Percentiles rank a stretch among this genome's conserved stretches.
Evolutionary conservation across 2,113 vertebrate genomes (phyloP).

Genomic region (Tachysurus vachellii): DNA sequence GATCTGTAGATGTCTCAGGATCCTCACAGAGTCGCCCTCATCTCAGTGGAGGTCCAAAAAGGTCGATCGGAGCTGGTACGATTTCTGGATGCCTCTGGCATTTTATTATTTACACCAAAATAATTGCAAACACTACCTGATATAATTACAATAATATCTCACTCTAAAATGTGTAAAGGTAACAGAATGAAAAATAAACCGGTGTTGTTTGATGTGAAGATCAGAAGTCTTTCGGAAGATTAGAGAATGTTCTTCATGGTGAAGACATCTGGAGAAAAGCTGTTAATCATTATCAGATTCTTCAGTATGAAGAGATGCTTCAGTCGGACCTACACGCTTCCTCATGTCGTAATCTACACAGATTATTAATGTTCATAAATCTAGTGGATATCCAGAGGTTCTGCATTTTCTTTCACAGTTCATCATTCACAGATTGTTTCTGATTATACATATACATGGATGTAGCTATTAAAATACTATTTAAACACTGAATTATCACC

Average conservation of each 20-base stretch:
- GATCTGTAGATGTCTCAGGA: too few species aligned
- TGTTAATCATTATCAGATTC: not conserved
- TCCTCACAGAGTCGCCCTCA: too few species aligned
- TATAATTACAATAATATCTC: too few species aligned
- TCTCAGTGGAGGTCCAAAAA: too few species aligned
- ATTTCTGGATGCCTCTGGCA: too few species aligned
- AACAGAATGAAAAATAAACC: not conserved
- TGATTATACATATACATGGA: not conserved
- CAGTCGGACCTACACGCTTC: not conserved
- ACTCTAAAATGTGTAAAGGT: too few species aligned
- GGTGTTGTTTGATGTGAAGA: not conserved
- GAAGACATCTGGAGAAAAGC: not conserved
- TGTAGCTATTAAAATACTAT: not conserved
- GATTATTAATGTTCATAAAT: not conserved
- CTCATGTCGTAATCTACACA: not conserved
- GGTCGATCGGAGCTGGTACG: too few species aligned
- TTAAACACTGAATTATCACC: not conserved
- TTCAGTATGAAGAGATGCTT: not conserved
- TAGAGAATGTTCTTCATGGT: not conserved
- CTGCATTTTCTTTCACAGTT: not conserved
- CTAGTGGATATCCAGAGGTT: too few species aligned
- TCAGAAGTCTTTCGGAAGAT: not conserved
- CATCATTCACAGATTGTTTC: not conserved
- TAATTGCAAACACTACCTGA: too few species aligned
- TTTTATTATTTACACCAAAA: too few species aligned